Percentiles rank a stretch among this genome's conserved stretches.
Conservation (phyloP, 1,140 invertebrate genomes). For the Campoletis sonorensis region DNA sequence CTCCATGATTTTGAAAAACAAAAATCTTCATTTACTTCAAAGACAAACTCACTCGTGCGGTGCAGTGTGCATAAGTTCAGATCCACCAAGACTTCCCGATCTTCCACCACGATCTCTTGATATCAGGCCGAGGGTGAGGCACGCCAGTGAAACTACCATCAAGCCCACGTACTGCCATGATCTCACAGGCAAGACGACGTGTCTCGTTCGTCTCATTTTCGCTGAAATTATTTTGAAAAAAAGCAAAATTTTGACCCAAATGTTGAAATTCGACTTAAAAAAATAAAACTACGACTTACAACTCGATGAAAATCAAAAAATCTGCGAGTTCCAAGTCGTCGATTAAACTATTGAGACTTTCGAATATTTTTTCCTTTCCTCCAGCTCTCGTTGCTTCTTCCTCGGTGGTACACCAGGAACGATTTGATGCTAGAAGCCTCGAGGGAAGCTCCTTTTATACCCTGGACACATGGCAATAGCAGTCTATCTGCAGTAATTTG, state of each 20-base stretch:
- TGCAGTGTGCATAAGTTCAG: constrained; percentile 68
- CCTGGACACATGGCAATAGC: neutral
- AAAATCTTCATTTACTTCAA: neutral
- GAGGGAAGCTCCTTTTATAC: constrained; percentile 66
- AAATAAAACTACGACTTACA: neutral
- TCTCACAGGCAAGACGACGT: constrained; percentile 68
- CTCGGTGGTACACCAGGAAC: neutral
- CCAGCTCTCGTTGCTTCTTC: neutral
- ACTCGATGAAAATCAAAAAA: neutral
- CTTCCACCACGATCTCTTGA: constrained; percentile 70
- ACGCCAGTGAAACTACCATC: constrained; percentile 69
- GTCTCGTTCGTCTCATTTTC: constrained; percentile 68
- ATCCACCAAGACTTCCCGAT: constrained; percentile 68
- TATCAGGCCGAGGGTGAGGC: constrained; percentile 68
- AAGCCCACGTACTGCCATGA: constrained; percentile 72
- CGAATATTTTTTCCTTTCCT: neutral
- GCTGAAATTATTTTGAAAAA: constrained; percentile 1
- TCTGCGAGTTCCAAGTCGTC: neutral
- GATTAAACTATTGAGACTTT: neutral
- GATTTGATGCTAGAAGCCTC: constrained; percentile 57
- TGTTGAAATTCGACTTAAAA: neutral
- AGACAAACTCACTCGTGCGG: constrained; percentile 66
- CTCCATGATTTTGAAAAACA: neutral
- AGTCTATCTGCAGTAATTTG: constrained; percentile 61
- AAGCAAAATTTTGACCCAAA: neutral